A percentile compares a stretch with the other conserved stretches of the same genome.
Conservation (phyloP, 2,113 vertebrate species). For the Osmerus eperlanus region DNA sequence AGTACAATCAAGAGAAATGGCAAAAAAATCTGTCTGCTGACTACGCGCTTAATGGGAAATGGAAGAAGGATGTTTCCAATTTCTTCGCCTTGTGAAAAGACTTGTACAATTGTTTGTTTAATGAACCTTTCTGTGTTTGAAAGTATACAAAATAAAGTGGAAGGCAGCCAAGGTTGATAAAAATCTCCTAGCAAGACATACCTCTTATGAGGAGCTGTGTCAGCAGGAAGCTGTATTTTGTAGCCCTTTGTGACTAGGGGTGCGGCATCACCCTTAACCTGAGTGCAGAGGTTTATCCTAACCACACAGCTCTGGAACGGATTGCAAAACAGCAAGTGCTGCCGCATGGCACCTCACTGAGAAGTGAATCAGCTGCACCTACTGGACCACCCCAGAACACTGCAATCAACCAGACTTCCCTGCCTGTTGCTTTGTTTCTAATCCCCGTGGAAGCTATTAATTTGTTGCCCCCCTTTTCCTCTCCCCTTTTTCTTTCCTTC, state of each 20-base stretch:
- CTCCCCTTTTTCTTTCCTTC: not conserved
- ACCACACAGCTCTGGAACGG: constrained; percentile 22
- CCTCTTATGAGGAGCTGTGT: constrained; percentile 9
- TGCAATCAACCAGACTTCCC: constrained; percentile 61
- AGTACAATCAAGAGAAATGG: constrained; percentile 43
- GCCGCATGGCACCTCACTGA: constrained; percentile 51
- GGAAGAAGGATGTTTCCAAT: constrained; percentile 42
- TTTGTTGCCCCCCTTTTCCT: not conserved
- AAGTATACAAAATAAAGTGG: constrained; percentile 8
- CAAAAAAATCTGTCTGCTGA: constrained; percentile 41
- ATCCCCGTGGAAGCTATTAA: constrained; percentile 9
- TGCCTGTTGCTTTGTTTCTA: constrained; percentile 50
- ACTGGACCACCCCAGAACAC: constrained; percentile 54
- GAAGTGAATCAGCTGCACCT: constrained; percentile 48
- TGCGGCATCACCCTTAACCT: constrained; percentile 39
- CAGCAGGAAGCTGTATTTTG: constrained; percentile 35
- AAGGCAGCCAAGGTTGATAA: constrained; percentile 13
- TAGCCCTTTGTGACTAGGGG: constrained; percentile 18
- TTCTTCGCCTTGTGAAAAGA: constrained; percentile 33
- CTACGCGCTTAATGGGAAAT: constrained; percentile 29
- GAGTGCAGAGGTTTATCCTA: constrained; percentile 50
- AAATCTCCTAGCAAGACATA: constrained; percentile 6
- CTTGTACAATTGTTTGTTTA: constrained; percentile 23
- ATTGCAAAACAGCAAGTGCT: constrained; percentile 44
- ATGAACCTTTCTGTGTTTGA: constrained; percentile 13